Conservation (phyloP, 1,140 invertebrate genomes). For the Drosophila sp. region DNA sequence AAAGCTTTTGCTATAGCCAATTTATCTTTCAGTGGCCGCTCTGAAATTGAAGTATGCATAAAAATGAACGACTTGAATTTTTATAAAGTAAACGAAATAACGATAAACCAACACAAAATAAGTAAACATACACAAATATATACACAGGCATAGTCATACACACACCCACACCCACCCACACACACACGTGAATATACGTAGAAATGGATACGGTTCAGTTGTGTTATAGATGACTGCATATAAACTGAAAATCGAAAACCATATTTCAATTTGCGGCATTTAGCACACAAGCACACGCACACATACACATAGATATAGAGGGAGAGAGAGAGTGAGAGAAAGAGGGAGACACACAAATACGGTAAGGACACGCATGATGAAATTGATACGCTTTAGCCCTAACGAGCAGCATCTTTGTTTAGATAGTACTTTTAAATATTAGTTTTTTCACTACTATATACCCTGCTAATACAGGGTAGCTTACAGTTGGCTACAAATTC, state of each 20-base stretch:
- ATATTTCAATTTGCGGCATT: slow-evolving; percentile 83
- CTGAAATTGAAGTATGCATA: slow-evolving; percentile 29
- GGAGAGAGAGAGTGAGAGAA: neutral
- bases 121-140: slow-evolving; percentile 38
- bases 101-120: slow-evolving; percentile 73
- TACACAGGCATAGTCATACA: slow-evolving; percentile 15
- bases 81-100: slow-evolving; percentile 79
- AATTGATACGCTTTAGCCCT: slow-evolving; percentile 77
- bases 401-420: slow-evolving; percentile 52
- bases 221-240: slow-evolving; percentile 81
- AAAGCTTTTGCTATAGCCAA: neutral
- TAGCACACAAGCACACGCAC: slow-evolving; percentile 64
- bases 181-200: slow-evolving; percentile 8
- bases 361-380: slow-evolving; percentile 75
- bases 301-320: slow-evolving; percentile 1
- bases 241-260: slow-evolving; percentile 83
- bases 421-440: slow-evolving; percentile 19
- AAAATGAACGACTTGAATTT: slow-evolving; percentile 72
- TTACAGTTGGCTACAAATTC: neutral
- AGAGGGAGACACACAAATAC: slow-evolving; percentile 1
- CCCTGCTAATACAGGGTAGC: slow-evolving; percentile 10
- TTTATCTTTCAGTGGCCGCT: neutral
- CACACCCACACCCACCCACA: slow-evolving; percentile 20
- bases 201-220: slow-evolving; percentile 49
- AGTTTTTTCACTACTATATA: neutral